Conservation (phyloP, 2,888 invertebrate species). For the Eumerus sabulonum region DNA sequence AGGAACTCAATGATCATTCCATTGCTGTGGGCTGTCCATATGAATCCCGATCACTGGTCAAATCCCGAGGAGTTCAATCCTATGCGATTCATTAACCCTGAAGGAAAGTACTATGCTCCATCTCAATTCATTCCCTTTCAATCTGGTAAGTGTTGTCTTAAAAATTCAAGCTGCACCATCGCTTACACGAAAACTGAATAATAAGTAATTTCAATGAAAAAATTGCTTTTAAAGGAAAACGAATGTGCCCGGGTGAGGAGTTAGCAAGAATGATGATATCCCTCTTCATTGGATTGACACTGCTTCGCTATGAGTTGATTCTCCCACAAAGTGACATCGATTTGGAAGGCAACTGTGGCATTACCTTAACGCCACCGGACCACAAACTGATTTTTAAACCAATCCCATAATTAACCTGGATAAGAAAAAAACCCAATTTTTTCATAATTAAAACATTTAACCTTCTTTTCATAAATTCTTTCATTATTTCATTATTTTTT, state of each 20-base stretch:
- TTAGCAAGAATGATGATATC: conserved; percentile 86
- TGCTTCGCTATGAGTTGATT: conserved; percentile 81
- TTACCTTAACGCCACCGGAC: conserved; percentile 85
- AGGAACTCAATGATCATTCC: conserved; percentile 88
- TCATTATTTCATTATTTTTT: too few relatives aligned
- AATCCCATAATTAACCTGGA: conserved; percentile 15
- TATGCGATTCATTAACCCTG: conserved; percentile 83
- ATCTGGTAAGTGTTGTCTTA: conserved; percentile 81
- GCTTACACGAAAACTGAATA: too few relatives aligned
- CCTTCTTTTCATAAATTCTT: conserved; percentile 14
- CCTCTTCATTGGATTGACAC: conserved; percentile 83
- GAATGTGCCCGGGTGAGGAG: conserved; percentile 92
- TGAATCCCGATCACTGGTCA: conserved; percentile 84
- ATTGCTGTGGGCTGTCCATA: conserved; percentile 89
- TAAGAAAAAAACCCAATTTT: conserved; percentile 9
- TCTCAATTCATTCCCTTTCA: conserved; percentile 91
- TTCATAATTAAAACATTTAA: too few relatives aligned
- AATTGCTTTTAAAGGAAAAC: conserved; percentile 82
- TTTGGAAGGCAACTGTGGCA: conserved; percentile 86
- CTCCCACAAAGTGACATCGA: conserved; percentile 79
- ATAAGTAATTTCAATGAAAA: neutral
- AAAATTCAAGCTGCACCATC: neutral
- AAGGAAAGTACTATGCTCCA: conserved; percentile 83
- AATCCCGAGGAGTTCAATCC: conserved; percentile 85
- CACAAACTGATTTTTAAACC: conserved; percentile 78